These are phyloP conservation scores for Acrossocheilus wenchowensis DNA, from an alignment of 2,797 vertebrate genomes.

Conservation along the genomic window DNA sequence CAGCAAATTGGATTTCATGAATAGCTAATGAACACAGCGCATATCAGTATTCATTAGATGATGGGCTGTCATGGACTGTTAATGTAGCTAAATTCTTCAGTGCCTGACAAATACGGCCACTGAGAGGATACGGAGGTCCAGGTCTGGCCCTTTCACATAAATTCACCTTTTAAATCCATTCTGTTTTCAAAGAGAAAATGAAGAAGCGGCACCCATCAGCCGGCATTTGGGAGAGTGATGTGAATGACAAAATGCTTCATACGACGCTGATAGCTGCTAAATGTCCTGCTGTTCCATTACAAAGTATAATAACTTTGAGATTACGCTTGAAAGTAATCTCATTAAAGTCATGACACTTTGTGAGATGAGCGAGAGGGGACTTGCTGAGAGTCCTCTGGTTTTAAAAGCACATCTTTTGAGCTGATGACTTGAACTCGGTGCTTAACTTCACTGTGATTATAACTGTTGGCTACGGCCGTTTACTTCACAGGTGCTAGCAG, in stretches of 20 bases:
- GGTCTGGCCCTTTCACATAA: not conserved
- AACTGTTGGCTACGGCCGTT: not conserved
- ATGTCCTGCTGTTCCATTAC: slow-evolving; percentile 32
- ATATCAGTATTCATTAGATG: slow-evolving; percentile 56
- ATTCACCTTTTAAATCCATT: slow-evolving; percentile 8
- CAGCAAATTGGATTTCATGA: slow-evolving; percentile 58
- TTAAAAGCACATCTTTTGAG: not conserved
- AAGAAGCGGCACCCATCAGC: not conserved
- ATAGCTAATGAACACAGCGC: slow-evolving; percentile 35
- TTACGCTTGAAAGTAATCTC: slow-evolving; percentile 35
- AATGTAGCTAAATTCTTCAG: slow-evolving; percentile 31
- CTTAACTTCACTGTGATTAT: not conserved
- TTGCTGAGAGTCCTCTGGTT: not conserved
- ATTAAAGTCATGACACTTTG: slow-evolving; percentile 36
- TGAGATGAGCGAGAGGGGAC: slow-evolving; percentile 16
- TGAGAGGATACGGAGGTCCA: not conserved
- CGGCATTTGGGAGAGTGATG: not conserved
- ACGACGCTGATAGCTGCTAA: slow-evolving; percentile 28
- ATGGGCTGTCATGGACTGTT: slow-evolving; percentile 40
- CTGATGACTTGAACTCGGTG: not conserved
- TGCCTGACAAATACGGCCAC: not conserved
- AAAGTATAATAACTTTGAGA: slow-evolving; percentile 39
- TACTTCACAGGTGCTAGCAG: not conserved
- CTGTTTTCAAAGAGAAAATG: slow-evolving; percentile 2
- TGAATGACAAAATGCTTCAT: slow-evolving; percentile 31